Percentiles rank a stretch among this genome's conserved stretches.
Conservation (phyloP, 2,888 invertebrate species). For the Campaea margaritaria region DNA sequence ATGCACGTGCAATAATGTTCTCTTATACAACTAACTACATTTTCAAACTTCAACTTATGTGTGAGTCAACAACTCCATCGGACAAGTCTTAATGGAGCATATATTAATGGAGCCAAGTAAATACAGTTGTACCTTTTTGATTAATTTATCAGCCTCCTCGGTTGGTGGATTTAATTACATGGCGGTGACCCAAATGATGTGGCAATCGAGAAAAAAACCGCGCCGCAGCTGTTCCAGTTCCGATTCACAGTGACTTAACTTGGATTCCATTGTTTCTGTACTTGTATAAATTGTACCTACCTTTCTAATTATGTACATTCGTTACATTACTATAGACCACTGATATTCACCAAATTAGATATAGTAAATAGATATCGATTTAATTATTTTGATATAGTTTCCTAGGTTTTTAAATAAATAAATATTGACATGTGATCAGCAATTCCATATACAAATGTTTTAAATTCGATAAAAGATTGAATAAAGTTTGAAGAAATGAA, state of each 20-base stretch:
- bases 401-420: no score
- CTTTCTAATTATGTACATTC: no score
- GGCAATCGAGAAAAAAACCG: slow-evolving; percentile 25
- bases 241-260: slow-evolving; percentile 21
- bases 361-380: no score
- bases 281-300: slow-evolving; percentile 2
- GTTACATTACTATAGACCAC: no score
- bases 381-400: no score
- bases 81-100: slow-evolving; percentile 3
- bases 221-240: slow-evolving; percentile 11
- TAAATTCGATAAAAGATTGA: no score
- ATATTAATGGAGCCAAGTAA: slow-evolving; percentile 1
- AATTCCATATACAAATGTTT: no score
- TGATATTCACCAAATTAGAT: no score
- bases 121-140: slow-evolving; percentile 21
- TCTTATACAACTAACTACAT: slow-evolving; percentile 4
- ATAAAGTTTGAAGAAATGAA: no score
- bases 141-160: slow-evolving; percentile 13
- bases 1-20: neutral
- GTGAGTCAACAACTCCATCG: slow-evolving; percentile 1
- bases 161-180: slow-evolving; percentile 25
- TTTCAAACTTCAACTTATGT: slow-evolving; percentile 6
- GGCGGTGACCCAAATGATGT: slow-evolving; percentile 30
- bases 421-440: no score
- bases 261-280: slow-evolving; percentile 21